A percentile compares a stretch with the other conserved stretches of the same genome.
phyloP scores from a whole-genome alignment of 92 coral and sea anemone species.

The Actinostola sp. region DNA sequence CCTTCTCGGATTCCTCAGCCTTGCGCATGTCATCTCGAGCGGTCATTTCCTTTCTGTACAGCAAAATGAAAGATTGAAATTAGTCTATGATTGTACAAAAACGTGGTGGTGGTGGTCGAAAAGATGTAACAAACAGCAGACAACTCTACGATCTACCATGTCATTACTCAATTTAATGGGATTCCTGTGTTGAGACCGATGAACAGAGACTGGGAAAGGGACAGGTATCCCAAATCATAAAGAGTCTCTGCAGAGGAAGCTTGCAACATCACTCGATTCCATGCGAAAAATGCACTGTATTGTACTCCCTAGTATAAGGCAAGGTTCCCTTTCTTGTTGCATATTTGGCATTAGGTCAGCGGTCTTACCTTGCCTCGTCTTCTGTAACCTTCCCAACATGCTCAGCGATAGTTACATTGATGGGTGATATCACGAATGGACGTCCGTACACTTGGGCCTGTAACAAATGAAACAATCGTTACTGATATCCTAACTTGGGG shows the following conservation, averaged over 20 bases:
- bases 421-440: conserved; percentile 54
- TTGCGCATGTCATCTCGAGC: conserved; percentile 43
- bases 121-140: too few species aligned
- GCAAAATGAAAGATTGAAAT: neutral
- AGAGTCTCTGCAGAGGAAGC: too few species aligned
- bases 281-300: neutral
- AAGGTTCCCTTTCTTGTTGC: too few species aligned
- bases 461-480: neutral
- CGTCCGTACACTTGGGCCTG: conserved; percentile 68
- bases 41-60: conserved; percentile 54
- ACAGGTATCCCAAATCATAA: too few species aligned
- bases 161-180: too few species aligned
- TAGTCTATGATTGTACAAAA: too few species aligned
- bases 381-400: conserved; percentile 19
- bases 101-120: too few species aligned
- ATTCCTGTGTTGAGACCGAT: too few species aligned
- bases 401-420: conserved; percentile 38
- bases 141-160: too few species aligned
- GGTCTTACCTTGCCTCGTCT: conserved; percentile 52
- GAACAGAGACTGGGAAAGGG: too few species aligned
- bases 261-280: too few species aligned
- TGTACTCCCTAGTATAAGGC: neutral
- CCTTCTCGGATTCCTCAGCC: conserved; percentile 53
- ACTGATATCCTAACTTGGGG: neutral
- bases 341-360: too few species aligned